Conservation (phyloP, 2,113 vertebrate genomes). For the Enhydra lutris region DNA sequence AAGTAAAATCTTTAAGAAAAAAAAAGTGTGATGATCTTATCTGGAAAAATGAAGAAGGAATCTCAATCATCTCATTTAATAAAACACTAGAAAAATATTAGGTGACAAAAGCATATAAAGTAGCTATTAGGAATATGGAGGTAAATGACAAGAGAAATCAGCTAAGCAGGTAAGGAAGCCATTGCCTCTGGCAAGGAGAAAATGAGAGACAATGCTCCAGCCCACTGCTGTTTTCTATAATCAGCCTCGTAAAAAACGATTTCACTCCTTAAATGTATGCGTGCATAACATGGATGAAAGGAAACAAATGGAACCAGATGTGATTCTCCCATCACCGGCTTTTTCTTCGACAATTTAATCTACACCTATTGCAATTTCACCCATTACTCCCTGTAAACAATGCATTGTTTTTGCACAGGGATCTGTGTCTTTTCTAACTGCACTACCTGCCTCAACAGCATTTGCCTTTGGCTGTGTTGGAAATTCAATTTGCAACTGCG, state of each 20-base stretch:
- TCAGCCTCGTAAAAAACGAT: background rate
- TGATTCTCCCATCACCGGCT: background rate
- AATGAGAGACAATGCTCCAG: background rate
- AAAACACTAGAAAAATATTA: background rate
- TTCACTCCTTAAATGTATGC: background rate
- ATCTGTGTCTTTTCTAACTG: background rate
- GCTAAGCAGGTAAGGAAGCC: background rate
- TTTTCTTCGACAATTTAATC: constrained; percentile 7
- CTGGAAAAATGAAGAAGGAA: background rate
- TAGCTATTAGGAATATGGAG: background rate
- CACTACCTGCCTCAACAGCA: background rate
- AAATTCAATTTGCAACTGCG: background rate
- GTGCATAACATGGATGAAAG: background rate
- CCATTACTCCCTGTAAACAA: background rate
- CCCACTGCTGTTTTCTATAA: background rate
- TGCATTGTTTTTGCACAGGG: background rate
- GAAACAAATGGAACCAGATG: background rate
- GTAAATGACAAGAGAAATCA: background rate
- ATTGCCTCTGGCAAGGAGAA: background rate
- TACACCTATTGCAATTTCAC: background rate
- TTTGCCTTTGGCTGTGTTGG: background rate
- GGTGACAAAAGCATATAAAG: background rate
- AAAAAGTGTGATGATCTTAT: background rate
- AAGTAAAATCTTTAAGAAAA: too few relatives aligned
- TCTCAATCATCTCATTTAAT: background rate